Conservation (phyloP, 2,797 vertebrate species). For the Tragelaphus oryx region DNA sequence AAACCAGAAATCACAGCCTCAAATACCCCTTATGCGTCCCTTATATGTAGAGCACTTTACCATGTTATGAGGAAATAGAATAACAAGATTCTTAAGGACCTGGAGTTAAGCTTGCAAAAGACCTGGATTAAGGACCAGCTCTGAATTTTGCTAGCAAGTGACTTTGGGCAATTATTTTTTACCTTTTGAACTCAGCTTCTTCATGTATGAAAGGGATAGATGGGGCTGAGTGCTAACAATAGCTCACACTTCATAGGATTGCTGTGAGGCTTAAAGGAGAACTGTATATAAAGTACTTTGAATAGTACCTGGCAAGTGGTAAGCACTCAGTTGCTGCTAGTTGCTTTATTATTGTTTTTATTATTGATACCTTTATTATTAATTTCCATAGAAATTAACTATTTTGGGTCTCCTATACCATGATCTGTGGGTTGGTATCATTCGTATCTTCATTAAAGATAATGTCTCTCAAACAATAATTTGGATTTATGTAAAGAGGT, state of each 20-base stretch:
- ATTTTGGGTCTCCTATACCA: background rate
- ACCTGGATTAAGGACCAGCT: background rate
- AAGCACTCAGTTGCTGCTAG: background rate
- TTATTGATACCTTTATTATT: background rate
- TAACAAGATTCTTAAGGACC: background rate
- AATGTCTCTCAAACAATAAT: background rate
- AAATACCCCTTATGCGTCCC: background rate
- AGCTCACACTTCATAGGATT: background rate
- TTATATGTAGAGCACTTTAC: background rate
- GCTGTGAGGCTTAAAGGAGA: background rate
- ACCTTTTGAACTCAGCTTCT: background rate
- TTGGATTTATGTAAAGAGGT: background rate
- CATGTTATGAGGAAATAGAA: background rate
- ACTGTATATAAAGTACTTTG: background rate
- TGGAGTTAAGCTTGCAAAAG: background rate
- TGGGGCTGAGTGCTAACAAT: background rate
- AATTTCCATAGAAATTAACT: background rate
- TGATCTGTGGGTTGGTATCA: background rate
- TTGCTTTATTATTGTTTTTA: background rate
- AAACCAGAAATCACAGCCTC: background rate
- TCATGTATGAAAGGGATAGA: background rate
- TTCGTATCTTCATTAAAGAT: background rate
- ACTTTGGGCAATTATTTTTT: background rate
- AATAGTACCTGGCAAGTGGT: background rate
- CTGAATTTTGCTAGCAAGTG: background rate